phyloP scores from a whole-genome alignment of 2,113 vertebrate species.

The Maylandia zebra region DNA sequence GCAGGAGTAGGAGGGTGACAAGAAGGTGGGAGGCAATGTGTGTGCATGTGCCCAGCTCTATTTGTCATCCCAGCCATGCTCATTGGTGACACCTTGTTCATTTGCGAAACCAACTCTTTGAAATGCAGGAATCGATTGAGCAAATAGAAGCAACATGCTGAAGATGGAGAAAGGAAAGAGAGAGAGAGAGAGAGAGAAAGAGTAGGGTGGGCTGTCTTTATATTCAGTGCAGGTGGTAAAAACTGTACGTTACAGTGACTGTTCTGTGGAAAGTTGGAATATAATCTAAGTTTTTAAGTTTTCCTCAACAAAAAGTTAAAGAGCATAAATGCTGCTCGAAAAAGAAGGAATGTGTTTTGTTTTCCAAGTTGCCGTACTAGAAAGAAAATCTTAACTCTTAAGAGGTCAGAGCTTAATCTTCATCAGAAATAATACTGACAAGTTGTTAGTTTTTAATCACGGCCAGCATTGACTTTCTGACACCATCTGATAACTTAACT shows the following conservation, averaged over 20 bases:
- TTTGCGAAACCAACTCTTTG: conserved; percentile 57
- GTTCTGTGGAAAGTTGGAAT: background rate
- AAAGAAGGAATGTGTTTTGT: background rate
- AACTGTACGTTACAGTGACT: background rate
- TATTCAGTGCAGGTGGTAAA: background rate
- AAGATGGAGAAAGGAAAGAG: background rate
- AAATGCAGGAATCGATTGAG: conserved; percentile 61
- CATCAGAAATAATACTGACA: background rate
- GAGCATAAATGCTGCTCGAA: background rate
- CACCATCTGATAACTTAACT: background rate
- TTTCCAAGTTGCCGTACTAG: background rate
- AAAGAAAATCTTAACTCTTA: background rate
- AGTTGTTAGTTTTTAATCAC: background rate
- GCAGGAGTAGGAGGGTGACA: background rate
- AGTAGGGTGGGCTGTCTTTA: background rate
- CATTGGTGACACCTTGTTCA: conserved; percentile 64
- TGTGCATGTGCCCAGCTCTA: conserved; percentile 9
- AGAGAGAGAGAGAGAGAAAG: background rate
- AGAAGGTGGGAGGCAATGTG: background rate
- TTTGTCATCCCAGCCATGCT: conserved; percentile 48
- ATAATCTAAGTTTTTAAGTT: background rate
- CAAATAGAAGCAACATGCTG: conserved; percentile 38
- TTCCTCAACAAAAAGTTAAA: background rate
- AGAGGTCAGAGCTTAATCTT: background rate
- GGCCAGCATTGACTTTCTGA: background rate